Evolutionary conservation across 1,140 invertebrate genomes (phyloP), one percentile per base, ranked within the genome.

Genomic region (Geopemphigus sp.): DNA sequence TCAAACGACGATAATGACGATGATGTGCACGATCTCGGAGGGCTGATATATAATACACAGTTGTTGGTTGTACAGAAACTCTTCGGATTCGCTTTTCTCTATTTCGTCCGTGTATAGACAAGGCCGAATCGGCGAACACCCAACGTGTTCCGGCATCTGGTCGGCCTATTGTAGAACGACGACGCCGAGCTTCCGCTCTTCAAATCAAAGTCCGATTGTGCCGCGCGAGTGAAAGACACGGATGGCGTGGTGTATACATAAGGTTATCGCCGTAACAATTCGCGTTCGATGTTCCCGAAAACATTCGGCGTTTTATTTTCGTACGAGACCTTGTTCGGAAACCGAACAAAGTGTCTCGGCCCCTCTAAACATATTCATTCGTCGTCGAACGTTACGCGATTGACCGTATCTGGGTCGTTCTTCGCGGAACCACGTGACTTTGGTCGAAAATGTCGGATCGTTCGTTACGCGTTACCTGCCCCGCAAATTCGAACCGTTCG

Each of bases 241-340:
- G 8, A 63, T 19, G 12, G 29, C 5, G n/a, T n/a, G n/a, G n/a
- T n/a, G n/a, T n/a, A n/a, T n/a, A n/a, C n/a, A n/a, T 63, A 63
- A 72, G 68, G 68, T 72, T 72, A 32, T 26, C 14, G 1, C 47
- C 45, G 24, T 39, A 50, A 53, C 45, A 26, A 17, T 24, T 53
- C 50, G 47, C 47, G 10, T 24, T 22, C 45, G 26, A 53, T 70
- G 50, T 19, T 11, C 29, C 32, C 32, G 22, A 11, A 29, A 3
- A 72, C 24, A 72, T 54, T 54, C 26, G n/a, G 66, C 24, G 50
- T 22, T 24, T 54, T 24, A 8, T 63, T 11, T 11, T 29, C 19
- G 26, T 0, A 11, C 17, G 26, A 72, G 68, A 54, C 68, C 68
- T 72, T n/a, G n/a, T n/a, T n/a, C 68, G 68, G 54, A 72, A 72